Percentiles rank a stretch among this genome's conserved stretches.
Evolutionary conservation across 2,888 invertebrate species (phyloP).

Genomic region (Drosophila meridionalis): DNA sequence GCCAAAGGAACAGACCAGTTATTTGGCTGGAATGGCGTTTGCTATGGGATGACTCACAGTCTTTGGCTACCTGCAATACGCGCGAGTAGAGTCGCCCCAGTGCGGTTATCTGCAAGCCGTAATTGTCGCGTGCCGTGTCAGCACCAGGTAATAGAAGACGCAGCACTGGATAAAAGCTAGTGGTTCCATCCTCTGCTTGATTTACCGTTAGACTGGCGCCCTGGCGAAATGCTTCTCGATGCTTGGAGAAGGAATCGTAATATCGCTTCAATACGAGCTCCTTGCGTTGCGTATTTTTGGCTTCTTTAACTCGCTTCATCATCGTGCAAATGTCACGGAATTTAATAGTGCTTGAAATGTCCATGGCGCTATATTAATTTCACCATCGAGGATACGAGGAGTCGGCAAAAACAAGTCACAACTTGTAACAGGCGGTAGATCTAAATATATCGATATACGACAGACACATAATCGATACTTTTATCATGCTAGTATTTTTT

Average conservation of each 20-base stretch:
- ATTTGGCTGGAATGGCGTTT: neutral
- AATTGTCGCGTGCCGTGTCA: constrained; percentile 92
- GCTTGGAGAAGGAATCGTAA: constrained; percentile 79
- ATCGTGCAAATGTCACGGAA: constrained; percentile 81
- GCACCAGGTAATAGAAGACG: constrained; percentile 91
- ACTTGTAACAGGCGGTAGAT: neutral
- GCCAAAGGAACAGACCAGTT: neutral
- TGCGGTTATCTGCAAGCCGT: constrained; percentile 92
- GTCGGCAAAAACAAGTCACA: neutral
- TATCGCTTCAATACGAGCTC: constrained; percentile 75
- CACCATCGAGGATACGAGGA: constrained; percentile 24
- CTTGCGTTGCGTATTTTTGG: constrained; percentile 66
- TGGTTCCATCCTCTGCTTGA: constrained; percentile 81
- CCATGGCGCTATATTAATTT: constrained; percentile 47
- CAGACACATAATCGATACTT: neutral
- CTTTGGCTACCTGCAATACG: constrained; percentile 90
- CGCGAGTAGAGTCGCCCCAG: constrained; percentile 90
- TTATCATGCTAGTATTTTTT: neutral
- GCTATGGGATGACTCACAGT: constrained; percentile 84
- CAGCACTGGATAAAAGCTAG: constrained; percentile 90
- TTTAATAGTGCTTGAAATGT: constrained; percentile 81
- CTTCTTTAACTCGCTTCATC: constrained; percentile 76
- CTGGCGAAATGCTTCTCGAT: constrained; percentile 71
- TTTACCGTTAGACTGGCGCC: constrained; percentile 32
- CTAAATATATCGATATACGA: neutral